Evolutionary conservation across 2,888 invertebrate genomes (phyloP), one percentile per base, ranked within the genome.

Genomic region (Portevinia maculata): DNA sequence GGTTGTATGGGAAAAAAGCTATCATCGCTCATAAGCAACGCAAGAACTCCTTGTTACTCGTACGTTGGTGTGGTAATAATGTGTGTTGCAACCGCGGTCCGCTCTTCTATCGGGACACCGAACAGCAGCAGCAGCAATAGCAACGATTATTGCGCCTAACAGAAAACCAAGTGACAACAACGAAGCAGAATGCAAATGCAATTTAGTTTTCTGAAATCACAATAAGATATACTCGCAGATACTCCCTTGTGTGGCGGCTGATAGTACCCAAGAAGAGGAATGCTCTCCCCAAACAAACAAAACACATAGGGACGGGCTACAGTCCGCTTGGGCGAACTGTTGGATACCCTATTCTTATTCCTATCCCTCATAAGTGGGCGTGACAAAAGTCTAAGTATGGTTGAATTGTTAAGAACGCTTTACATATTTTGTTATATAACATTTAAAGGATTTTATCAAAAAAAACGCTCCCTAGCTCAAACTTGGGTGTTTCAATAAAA

Each of bases 111-210:
- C 17, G 21, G 46, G n/a, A 30, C n/a, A 21, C 32, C 28, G 28
- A 19, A 32, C 21, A 46, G 19, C 44, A 28, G n/a, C 21, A 28
- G 13, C 34, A 11, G 19, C 55, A 48, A 48, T 21, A 17, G 24
- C 34, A 34, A 57, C 13, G n/a, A 53, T 65, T 53, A 65, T 41
- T 65, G 32, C 15, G 53, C 41, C 21, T 46, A 13, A 39, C 7
- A 7, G 9, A 28, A 1, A 57, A 15, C 24, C 37, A 9, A 24
- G 34, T 34, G 11, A 15, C 28, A 69, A 37, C 19, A 28, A 5
- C 44, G 53, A 55, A 5, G 37, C 69, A 19, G 48, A 37, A 48
- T 59, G 57, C 69, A 57, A 50, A 48, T 55, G 48, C 48, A 48
- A 48, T 57, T 57, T 48, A 48, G 17, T 37, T 50, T 34, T 34